Percentiles rank a stretch among this genome's conserved stretches.
These are phyloP conservation scores for Epiblema foenella DNA, from an alignment of 2,888 invertebrate species.

Conservation along the genomic window DNA sequence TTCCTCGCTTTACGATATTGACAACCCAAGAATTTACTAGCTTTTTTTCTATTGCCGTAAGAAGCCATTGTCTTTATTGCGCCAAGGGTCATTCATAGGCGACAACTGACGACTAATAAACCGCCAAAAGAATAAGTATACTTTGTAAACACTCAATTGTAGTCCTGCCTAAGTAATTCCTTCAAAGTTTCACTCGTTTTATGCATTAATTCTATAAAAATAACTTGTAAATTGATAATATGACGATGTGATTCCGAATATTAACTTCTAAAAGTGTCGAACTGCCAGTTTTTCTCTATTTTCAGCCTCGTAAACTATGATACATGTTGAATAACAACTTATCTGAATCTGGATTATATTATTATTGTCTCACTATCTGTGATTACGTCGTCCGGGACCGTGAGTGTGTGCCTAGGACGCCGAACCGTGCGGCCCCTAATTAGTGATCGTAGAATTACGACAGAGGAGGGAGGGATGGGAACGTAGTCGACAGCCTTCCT, in stretches of 20 bases:
- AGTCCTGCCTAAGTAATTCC: not conserved
- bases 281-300: not conserved
- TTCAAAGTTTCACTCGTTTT: not conserved
- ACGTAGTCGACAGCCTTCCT: too few relatives aligned
- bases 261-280: not conserved
- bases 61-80: slow-evolving; percentile 5
- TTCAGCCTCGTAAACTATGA: too few relatives aligned
- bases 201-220: not conserved
- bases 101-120: not conserved
- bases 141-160: not conserved
- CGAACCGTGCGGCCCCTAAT: too few relatives aligned
- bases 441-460: too few relatives aligned
- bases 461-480: too few relatives aligned
- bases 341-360: too few relatives aligned
- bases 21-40: slow-evolving; percentile 26
- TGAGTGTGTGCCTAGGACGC: too few relatives aligned
- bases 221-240: too few relatives aligned
- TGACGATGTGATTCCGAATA: not conserved
- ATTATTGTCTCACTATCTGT: too few relatives aligned
- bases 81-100: not conserved
- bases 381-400: too few relatives aligned
- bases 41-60: slow-evolving; percentile 32
- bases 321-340: too few relatives aligned
- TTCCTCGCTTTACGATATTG: slow-evolving; percentile 37
- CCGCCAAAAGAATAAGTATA: not conserved